Evolutionary conservation across 2,888 invertebrate species (phyloP).

Genomic region (Abrostola triplasia): DNA sequence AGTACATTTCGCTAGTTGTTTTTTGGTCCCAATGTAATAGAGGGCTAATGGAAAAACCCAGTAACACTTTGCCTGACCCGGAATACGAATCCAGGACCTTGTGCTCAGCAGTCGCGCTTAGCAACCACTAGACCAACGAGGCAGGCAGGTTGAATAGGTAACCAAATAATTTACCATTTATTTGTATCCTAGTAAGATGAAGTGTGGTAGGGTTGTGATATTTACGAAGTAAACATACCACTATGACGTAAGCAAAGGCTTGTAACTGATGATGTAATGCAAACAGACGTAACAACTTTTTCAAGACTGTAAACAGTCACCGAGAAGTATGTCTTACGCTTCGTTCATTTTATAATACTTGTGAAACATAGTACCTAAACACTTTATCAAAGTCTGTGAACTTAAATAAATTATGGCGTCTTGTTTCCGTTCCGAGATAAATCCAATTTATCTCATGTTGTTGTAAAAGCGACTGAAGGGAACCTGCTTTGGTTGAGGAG

Average conservation of each 20-base stretch:
- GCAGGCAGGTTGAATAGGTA: too few relatives aligned
- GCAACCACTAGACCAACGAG: too few relatives aligned
- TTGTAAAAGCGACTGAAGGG: not conserved
- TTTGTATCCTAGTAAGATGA: too few relatives aligned
- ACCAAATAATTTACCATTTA: too few relatives aligned
- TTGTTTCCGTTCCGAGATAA: slow-evolving; percentile 3
- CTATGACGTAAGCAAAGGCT: not conserved
- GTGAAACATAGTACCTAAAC: not conserved
- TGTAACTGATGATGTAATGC: not conserved
- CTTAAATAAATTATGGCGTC: slow-evolving; percentile 6
- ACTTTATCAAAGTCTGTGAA: slow-evolving; percentile 2
- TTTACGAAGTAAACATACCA: too few relatives aligned
- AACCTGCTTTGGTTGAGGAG: not conserved
- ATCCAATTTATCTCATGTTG: slow-evolving; percentile 4
- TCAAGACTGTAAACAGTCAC: not conserved
- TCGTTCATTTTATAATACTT: slow-evolving; percentile 3
- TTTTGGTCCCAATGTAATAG: too few relatives aligned
- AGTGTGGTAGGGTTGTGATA: too few relatives aligned
- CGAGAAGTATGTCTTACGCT: not conserved
- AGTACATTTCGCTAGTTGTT: too few relatives aligned
- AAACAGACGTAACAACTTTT: slow-evolving; percentile 1
- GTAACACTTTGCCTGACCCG: too few relatives aligned
- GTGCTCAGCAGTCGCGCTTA: too few relatives aligned
- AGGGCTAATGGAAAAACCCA: too few relatives aligned
- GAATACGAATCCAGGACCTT: too few relatives aligned